Evolutionary conservation across 35 echinoderm and acorn worm genomes (phyloP).

Genomic region (Heliocidaris tuberculata): DNA sequence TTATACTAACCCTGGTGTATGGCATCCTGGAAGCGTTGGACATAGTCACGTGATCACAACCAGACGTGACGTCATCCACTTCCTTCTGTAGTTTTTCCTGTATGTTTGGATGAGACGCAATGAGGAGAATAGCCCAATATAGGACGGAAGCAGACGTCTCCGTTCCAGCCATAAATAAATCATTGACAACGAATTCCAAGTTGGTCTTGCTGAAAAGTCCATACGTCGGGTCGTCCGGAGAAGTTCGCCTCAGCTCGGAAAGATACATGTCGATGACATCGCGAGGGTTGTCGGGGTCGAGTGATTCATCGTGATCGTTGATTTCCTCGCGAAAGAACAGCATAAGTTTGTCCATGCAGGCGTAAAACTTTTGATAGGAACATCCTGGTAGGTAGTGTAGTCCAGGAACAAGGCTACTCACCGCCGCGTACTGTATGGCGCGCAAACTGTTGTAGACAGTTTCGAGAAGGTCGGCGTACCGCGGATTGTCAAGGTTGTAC

Average conservation of each 20-base stretch:
- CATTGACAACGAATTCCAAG: slow-evolving; percentile 40
- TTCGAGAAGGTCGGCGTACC: background rate
- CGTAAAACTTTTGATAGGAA: slow-evolving; percentile 30
- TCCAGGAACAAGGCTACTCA: slow-evolving; percentile 34
- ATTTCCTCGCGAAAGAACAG: slow-evolving; percentile 47
- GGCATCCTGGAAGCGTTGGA: background rate
- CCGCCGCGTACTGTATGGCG: slow-evolving; percentile 28
- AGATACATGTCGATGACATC: slow-evolving; percentile 63
- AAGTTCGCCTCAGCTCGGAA: background rate
- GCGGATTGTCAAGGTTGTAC: background rate
- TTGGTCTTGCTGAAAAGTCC: slow-evolving; percentile 35
- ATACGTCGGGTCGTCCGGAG: background rate
- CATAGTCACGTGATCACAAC: background rate
- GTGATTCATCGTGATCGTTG: background rate
- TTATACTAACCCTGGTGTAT: background rate
- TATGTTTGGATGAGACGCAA: slow-evolving; percentile 45
- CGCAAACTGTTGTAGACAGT: background rate
- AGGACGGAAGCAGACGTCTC: slow-evolving; percentile 49
- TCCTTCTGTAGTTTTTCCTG: slow-evolving; percentile 61
- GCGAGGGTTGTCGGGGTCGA: background rate
- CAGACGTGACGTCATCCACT: slow-evolving; percentile 34
- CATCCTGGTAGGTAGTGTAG: slow-evolving; percentile 34
- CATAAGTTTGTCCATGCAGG: slow-evolving; percentile 25
- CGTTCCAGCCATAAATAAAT: slow-evolving; percentile 65
- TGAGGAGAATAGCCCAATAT: slow-evolving; percentile 49